phyloP scores from a whole-genome alignment of 2,888 invertebrate species.

The Bhutanitis thaidina region DNA sequence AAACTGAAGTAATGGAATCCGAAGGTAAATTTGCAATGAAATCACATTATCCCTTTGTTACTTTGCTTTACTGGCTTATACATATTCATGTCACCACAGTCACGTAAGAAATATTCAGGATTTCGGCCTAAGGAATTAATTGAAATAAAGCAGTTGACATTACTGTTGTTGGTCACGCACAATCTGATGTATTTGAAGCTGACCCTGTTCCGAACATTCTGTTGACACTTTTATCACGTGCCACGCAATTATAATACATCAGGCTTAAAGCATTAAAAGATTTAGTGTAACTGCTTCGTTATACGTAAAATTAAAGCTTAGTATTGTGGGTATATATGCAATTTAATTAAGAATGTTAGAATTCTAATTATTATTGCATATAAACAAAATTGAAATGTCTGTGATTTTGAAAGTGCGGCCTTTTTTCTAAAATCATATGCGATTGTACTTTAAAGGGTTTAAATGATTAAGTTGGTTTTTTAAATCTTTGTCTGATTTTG shows the following conservation, averaged over 20 bases:
- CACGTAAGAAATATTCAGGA: slow-evolving; percentile 19
- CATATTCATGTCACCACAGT: slow-evolving; percentile 11
- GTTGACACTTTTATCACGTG: slow-evolving; percentile 19
- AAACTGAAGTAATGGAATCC: too few relatives aligned
- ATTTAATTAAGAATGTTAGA: too few relatives aligned
- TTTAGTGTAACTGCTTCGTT: slow-evolving; percentile 7
- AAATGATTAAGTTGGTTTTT: too few relatives aligned
- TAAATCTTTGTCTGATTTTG: too few relatives aligned
- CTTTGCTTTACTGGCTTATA: slow-evolving; percentile 7
- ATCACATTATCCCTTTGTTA: slow-evolving; percentile 7
- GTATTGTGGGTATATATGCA: too few relatives aligned
- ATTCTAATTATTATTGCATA: too few relatives aligned
- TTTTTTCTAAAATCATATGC: too few relatives aligned
- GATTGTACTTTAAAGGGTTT: too few relatives aligned
- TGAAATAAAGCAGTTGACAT: slow-evolving; percentile 57
- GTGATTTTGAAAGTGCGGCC: too few relatives aligned
- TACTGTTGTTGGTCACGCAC: slow-evolving; percentile 53
- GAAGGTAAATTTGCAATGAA: neutral
- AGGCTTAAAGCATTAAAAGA: slow-evolving; percentile 17
- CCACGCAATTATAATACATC: slow-evolving; percentile 17
- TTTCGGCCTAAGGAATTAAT: slow-evolving; percentile 38
- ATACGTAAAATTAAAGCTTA: too few relatives aligned
- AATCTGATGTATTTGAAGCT: slow-evolving; percentile 35
- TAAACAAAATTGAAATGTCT: too few relatives aligned
- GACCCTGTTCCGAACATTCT: slow-evolving; percentile 23